Evolutionary conservation across 2,888 invertebrate species (phyloP).

Genomic region (Drosophila merina): DNA sequence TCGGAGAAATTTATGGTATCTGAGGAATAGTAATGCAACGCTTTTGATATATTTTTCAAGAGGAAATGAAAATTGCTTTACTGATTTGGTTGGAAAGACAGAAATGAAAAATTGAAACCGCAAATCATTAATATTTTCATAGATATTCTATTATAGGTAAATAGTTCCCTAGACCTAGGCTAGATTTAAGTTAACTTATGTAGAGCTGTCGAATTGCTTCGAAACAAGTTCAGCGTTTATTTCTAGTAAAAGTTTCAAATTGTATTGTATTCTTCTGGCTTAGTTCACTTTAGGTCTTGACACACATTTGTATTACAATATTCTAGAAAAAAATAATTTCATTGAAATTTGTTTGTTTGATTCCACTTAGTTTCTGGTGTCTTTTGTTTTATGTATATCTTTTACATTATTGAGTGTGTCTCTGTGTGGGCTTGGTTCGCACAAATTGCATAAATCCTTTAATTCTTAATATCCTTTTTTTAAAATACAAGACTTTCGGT

Average conservation of each 20-base stretch:
- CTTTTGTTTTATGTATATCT: constrained; percentile 2
- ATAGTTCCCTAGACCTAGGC: constrained; percentile 51
- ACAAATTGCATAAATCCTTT: constrained; percentile 40
- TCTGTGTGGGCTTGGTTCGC: constrained; percentile 47
- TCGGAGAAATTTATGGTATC: constrained; percentile 23
- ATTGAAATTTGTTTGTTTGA: constrained; percentile 16
- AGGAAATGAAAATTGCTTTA: too few relatives aligned
- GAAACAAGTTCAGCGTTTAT: constrained; percentile 60
- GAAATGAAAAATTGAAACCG: constrained; percentile 7
- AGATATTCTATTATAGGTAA: constrained; percentile 47
- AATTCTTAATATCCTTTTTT: constrained; percentile 18
- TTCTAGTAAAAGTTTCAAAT: constrained; percentile 60
- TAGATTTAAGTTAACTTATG: constrained; percentile 52
- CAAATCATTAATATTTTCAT: constrained; percentile 24
- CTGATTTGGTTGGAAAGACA: not conserved
- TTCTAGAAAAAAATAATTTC: constrained; percentile 52
- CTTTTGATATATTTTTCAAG: not conserved
- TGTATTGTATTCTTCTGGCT: constrained; percentile 16
- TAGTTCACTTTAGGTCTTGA: constrained; percentile 50
- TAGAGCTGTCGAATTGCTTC: constrained; percentile 44
- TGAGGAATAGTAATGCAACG: constrained; percentile 18
- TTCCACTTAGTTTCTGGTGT: constrained; percentile 31
- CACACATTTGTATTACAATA: constrained; percentile 52
- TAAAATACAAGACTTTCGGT: constrained; percentile 50
- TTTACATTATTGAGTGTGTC: constrained; percentile 51